A percentile compares a stretch with the other conserved stretches of the same genome.
Evolutionary conservation across 2,113 vertebrate genomes (phyloP).

Genomic region (Genyomyrus donnyi): DNA sequence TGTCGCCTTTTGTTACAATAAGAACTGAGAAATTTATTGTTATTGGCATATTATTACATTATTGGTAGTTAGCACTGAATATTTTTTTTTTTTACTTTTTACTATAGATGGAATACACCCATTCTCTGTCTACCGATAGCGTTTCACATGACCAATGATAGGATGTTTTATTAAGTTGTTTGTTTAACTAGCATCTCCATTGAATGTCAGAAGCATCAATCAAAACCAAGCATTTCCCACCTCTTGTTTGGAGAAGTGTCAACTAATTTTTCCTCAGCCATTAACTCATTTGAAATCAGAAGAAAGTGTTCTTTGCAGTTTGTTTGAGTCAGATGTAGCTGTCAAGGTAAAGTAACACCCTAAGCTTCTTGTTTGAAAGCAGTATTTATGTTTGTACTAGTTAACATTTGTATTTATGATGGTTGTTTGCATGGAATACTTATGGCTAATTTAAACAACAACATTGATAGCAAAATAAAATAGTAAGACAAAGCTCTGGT

Average conservation of each 20-base stretch:
- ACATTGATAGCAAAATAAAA: not conserved
- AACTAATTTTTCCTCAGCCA: not conserved
- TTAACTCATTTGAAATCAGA: not conserved
- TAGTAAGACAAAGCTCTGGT: not conserved
- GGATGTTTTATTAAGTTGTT: not conserved
- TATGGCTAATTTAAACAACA: not conserved
- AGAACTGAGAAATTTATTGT: no score
- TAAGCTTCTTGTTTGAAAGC: not conserved
- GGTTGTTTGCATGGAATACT: not conserved
- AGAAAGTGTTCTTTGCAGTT: not conserved
- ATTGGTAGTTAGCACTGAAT: not conserved
- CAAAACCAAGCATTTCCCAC: not conserved
- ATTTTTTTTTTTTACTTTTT: not conserved
- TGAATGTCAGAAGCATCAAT: not conserved
- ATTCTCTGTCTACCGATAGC: not conserved
- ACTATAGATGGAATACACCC: not conserved
- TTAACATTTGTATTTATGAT: not conserved
- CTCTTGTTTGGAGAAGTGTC: not conserved
- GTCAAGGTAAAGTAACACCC: not conserved
- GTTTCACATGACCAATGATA: not conserved
- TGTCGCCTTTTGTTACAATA: no score
- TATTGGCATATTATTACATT: not conserved
- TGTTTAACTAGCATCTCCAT: not conserved
- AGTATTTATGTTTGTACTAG: not conserved
- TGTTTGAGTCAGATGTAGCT: not conserved